phyloP scores from a whole-genome alignment of 2,797 vertebrate species.

The Malacoraja senta region DNA sequence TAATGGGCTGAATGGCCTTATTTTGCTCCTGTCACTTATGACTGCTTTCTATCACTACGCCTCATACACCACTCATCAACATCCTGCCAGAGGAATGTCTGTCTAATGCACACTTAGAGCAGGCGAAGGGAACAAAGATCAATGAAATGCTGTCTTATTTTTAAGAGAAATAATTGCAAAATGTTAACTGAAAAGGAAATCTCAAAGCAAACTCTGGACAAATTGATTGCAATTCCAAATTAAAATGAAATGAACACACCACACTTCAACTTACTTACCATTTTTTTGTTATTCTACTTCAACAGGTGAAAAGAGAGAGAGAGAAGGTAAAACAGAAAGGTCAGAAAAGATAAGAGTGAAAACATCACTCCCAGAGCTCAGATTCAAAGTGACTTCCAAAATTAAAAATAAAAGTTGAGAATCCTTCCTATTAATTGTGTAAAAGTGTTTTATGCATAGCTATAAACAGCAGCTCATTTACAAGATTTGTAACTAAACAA shows the following conservation, averaged over 20 bases:
- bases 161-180: neutral
- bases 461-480: neutral
- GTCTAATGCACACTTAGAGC: neutral
- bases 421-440: neutral
- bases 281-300: slow-evolving; percentile 97
- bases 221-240: slow-evolving; percentile 49
- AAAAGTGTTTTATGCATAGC: too few species aligned
- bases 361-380: slow-evolving; percentile 60
- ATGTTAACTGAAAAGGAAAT: slow-evolving; percentile 17
- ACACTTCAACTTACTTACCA: slow-evolving; percentile 87
- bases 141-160: slow-evolving; percentile 6
- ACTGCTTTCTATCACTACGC: neutral
- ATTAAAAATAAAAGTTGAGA: slow-evolving; percentile 14
- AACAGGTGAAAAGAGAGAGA: slow-evolving; percentile 68
- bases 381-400: slow-evolving; percentile 36
- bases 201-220: slow-evolving; percentile 8
- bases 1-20: too few species aligned
- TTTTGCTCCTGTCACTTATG: neutral
- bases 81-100: neutral
- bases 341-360: slow-evolving; percentile 62
- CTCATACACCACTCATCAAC: neutral
- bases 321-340: slow-evolving; percentile 66
- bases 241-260: slow-evolving; percentile 61
- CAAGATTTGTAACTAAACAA: neutral
- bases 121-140: neutral